A percentile compares a stretch with the other conserved stretches of the same genome.
phyloP scores from a whole-genome alignment of 1,140 invertebrate species.

The Anthonomus grandis region DNA sequence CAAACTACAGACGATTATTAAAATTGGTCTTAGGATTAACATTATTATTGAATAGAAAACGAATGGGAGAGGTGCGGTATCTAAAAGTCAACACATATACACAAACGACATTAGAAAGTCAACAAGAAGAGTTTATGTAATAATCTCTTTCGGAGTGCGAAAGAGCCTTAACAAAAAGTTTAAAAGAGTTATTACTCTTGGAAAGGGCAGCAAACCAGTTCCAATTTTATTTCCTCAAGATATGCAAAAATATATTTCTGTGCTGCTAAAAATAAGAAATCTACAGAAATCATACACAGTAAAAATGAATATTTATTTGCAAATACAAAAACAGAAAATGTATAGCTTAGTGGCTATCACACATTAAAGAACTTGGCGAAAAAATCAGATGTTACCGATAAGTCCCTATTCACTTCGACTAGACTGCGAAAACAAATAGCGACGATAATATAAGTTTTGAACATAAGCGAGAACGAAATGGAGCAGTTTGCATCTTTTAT shows the following conservation, averaged over 20 bases:
- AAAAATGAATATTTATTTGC: constrained; percentile 13
- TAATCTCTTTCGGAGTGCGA: no score
- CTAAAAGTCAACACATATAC: no score
- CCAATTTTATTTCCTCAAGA: constrained; percentile 22
- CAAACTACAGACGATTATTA: no score
- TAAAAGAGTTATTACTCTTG: constrained; percentile 16
- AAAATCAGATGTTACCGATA: constrained; percentile 7
- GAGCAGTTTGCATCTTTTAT: constrained; percentile 35
- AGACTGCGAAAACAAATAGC: constrained; percentile 31
- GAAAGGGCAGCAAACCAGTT: constrained; percentile 21
- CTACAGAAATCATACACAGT: neutral
- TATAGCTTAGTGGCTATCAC: constrained; percentile 7
- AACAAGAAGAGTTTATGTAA: no score
- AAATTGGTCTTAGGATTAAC: no score
- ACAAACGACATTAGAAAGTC: no score
- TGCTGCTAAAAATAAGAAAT: neutral
- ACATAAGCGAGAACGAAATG: constrained; percentile 22
- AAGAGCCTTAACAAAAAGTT: no score
- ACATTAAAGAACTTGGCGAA: constrained; percentile 19
- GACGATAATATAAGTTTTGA: constrained; percentile 26
- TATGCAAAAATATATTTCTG: constrained; percentile 1
- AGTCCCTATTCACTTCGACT: constrained; percentile 24
- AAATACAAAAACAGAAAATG: neutral
- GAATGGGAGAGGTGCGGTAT: no score
- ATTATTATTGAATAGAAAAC: no score